These are phyloP conservation scores for Melanophora roralis DNA, from an alignment of 2,888 invertebrate genomes.

Conservation along the genomic window DNA sequence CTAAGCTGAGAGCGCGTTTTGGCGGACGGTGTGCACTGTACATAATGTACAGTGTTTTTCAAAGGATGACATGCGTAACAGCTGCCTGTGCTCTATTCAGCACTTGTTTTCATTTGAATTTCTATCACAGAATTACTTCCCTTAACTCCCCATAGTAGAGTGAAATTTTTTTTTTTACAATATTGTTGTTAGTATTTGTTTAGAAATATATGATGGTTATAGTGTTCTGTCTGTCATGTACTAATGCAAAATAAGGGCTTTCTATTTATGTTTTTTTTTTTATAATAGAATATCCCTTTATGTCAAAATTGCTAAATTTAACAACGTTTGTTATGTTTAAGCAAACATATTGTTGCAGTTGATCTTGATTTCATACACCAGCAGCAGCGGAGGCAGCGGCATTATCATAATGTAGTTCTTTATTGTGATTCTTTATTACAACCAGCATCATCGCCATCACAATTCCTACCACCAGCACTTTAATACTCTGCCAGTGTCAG, in stretches of 20 bases:
- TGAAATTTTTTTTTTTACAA: background rate
- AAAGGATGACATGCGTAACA: conserved; percentile 43
- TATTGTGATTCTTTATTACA: too few relatives aligned
- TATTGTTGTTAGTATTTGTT: background rate
- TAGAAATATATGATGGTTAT: conserved; percentile 33
- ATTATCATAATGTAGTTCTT: too few relatives aligned
- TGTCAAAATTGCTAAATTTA: background rate
- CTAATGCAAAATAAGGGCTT: conserved; percentile 52
- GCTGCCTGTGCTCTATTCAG: conserved; percentile 44
- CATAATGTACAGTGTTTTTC: background rate
- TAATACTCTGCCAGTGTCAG: conserved; percentile 19
- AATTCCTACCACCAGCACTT: background rate
- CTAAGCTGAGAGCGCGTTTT: conserved; percentile 13
- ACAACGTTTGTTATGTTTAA: conserved; percentile 22
- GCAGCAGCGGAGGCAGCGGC: background rate
- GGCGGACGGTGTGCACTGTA: conserved; percentile 47
- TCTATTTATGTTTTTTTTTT: conserved; percentile 22
- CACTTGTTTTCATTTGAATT: conserved; percentile 57
- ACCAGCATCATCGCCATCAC: conserved; percentile 17
- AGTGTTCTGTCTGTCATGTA: background rate
- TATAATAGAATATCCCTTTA: conserved; percentile 49
- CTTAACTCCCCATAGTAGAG: conserved; percentile 9
- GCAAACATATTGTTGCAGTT: conserved; percentile 38
- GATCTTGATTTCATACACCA: conserved; percentile 29
- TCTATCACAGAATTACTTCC: background rate